phyloP scores from a whole-genome alignment of 2,888 invertebrate species.

The Andrena dorsata region DNA sequence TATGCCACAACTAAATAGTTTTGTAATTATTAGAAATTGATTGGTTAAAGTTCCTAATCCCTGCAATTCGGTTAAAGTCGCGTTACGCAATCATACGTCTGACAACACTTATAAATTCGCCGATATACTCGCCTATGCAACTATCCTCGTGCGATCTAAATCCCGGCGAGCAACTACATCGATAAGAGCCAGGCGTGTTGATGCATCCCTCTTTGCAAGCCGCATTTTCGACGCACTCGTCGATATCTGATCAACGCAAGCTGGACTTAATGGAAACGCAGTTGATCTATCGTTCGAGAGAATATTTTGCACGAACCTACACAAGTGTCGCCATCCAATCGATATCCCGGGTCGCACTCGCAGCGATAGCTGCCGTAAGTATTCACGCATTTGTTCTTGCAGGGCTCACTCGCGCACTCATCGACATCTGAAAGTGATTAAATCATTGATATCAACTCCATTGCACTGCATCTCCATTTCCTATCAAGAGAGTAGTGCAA shows the following conservation, averaged over 20 bases:
- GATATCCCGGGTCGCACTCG: constrained; percentile 80
- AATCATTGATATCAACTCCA: neutral
- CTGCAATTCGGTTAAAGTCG: constrained; percentile 11
- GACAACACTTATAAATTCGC: constrained; percentile 9
- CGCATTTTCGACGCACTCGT: constrained; percentile 78
- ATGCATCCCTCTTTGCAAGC: constrained; percentile 80
- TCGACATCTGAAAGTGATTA: constrained; percentile 77
- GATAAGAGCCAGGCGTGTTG: constrained; percentile 80
- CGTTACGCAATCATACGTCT: neutral
- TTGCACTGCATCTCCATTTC: neutral
- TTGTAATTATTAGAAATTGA: neutral
- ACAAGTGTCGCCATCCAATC: constrained; percentile 75
- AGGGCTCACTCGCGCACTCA: constrained; percentile 78
- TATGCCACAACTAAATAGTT: neutral
- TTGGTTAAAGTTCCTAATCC: neutral
- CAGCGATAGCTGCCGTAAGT: constrained; percentile 80
- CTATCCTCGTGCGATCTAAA: constrained; percentile 71
- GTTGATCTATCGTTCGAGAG: constrained; percentile 31
- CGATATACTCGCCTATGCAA: constrained; percentile 76
- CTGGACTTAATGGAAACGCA: constrained; percentile 55
- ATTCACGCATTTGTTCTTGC: constrained; percentile 80
- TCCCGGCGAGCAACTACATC: constrained; percentile 79
- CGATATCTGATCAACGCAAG: constrained; percentile 74
- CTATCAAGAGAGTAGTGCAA: neutral
- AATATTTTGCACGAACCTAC: constrained; percentile 76